Percentiles rank a stretch among this genome's conserved stretches.
Evolutionary conservation across 2,797 vertebrate species (phyloP).

Genomic region (Austrolebias charrua): DNA sequence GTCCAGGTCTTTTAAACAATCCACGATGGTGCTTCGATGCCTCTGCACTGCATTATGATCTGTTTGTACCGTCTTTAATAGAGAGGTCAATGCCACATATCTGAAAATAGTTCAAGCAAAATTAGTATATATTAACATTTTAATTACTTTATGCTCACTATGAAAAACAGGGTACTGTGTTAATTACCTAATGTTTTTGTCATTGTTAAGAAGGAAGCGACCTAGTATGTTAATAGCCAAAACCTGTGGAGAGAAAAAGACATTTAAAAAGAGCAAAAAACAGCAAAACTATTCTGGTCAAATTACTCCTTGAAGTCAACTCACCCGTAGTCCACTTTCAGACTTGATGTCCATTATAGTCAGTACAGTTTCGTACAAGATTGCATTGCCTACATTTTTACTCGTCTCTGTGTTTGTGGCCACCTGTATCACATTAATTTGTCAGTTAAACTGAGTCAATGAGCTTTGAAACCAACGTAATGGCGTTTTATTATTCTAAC

Average conservation of each 20-base stretch:
- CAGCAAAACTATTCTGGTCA: background rate
- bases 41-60: conserved; percentile 99
- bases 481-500: conserved; percentile 68
- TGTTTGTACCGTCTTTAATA: conserved; percentile 99
- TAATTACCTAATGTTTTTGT: conserved; percentile 94
- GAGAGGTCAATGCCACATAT: conserved; percentile 97
- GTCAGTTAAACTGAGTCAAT: conserved; percentile 1
- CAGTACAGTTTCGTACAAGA: conserved; percentile 98
- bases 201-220: conserved; percentile 98
- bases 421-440: conserved; percentile 79
- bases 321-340: conserved; percentile 96
- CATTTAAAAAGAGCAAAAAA: conserved; percentile 13
- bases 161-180: background rate
- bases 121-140: conserved; percentile 5
- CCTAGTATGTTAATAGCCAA: conserved; percentile 99
- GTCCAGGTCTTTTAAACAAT: conserved; percentile 98
- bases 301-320: conserved; percentile 44
- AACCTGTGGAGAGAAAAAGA: conserved; percentile 79
- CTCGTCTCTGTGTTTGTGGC: conserved; percentile 99
- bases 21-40: conserved; percentile 98
- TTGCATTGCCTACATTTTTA: conserved; percentile 99
- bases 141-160: background rate
- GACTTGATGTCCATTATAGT: conserved; percentile 99
- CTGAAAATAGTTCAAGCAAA: conserved; percentile 65
- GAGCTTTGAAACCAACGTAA: background rate